A percentile compares a stretch with the other conserved stretches of the same genome.
These are phyloP conservation scores for Felis catus DNA, from an alignment of 2,113 vertebrate genomes.

Conservation along the genomic window DNA sequence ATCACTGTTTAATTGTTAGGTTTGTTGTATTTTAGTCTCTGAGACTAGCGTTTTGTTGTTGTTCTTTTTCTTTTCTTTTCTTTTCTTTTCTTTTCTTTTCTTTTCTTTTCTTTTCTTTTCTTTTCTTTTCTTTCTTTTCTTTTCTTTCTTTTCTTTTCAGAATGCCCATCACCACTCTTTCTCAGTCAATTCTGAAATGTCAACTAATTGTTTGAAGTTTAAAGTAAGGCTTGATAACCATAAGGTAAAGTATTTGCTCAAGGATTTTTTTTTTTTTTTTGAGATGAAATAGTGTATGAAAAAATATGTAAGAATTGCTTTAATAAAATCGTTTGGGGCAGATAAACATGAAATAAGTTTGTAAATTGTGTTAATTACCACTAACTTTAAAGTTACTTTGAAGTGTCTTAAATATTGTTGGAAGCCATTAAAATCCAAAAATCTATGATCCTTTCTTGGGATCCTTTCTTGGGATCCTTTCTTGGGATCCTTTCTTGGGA, in stretches of 20 bases:
- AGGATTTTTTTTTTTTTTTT: background rate
- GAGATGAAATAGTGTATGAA: background rate
- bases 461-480: background rate
- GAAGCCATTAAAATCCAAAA: background rate
- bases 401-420: background rate
- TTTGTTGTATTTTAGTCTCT: background rate
- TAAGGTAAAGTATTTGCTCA: background rate
- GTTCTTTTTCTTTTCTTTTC: background rate
- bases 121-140: background rate
- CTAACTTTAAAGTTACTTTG: constrained; percentile 1
- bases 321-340: background rate
- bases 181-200: background rate
- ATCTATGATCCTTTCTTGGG: background rate
- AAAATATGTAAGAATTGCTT: background rate
- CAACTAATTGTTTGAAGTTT: background rate
- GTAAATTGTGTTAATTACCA: background rate
- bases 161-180: background rate
- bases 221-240: background rate
- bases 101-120: too few relatives aligned
- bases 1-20: background rate
- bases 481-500: background rate
- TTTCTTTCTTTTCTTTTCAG: background rate
- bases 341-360: background rate
- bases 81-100: too few relatives aligned
- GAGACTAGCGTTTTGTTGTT: background rate